These are phyloP conservation scores for Chrysogorgia sp. DNA, from an alignment of 92 coral and sea anemone species.

Conservation along the genomic window DNA sequence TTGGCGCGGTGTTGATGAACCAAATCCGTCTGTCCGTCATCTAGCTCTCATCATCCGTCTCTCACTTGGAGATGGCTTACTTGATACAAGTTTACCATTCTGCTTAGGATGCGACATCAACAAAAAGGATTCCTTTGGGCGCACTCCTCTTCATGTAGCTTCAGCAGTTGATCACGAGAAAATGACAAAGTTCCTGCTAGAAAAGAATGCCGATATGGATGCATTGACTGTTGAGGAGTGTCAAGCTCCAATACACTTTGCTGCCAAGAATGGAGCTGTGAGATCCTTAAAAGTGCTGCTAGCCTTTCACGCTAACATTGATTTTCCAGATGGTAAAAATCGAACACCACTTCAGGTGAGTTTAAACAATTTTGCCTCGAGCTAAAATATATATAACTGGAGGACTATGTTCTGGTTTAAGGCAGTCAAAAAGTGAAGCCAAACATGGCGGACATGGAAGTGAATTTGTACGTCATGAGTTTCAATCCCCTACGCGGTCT, in stretches of 20 bases:
- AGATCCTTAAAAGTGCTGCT: slow-evolving; percentile 29
- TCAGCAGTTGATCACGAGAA: slow-evolving; percentile 82
- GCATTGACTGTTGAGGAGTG: slow-evolving; percentile 23
- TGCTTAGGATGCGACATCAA: slow-evolving; percentile 86
- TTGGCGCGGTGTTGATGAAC: too few relatives aligned
- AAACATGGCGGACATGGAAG: too few relatives aligned
- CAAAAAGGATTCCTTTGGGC: slow-evolving; percentile 92
- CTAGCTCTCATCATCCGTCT: too few relatives aligned
- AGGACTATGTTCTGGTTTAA: too few relatives aligned
- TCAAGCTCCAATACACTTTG: slow-evolving; percentile 37
- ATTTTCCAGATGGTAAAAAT: slow-evolving; percentile 26
- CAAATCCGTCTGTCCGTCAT: too few relatives aligned
- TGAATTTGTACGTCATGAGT: too few relatives aligned
- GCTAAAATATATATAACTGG: too few relatives aligned
- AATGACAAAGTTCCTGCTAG: slow-evolving; percentile 81
- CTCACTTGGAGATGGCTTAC: too few relatives aligned
- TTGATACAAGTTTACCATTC: too few relatives aligned
- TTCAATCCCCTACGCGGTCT: too few relatives aligned
- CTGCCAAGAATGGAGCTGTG: slow-evolving; percentile 40
- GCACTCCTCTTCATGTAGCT: slow-evolving; percentile 91
- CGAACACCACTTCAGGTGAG: slow-evolving; percentile 45
- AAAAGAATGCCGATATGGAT: slow-evolving; percentile 69
- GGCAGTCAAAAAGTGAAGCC: too few relatives aligned
- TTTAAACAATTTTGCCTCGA: too few relatives aligned
- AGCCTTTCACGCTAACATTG: slow-evolving; percentile 30